These are phyloP conservation scores for Paragorgia papillata DNA, from an alignment of 92 coral and sea anemone species.

Conservation along the genomic window DNA sequence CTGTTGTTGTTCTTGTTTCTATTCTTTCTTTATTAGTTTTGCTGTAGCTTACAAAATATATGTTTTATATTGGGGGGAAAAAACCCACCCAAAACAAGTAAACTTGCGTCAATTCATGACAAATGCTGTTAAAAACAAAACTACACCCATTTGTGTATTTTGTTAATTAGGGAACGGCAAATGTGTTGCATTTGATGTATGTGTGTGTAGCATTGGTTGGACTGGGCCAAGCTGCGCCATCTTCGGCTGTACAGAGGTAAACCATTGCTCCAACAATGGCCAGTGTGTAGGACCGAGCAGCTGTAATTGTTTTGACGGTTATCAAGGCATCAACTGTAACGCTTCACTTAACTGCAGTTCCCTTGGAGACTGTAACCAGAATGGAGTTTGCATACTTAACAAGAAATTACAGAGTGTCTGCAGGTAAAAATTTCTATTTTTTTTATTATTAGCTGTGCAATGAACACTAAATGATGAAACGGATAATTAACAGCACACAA, in stretches of 20 bases:
- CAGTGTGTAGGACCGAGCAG: slow-evolving; percentile 55
- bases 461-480: too few species aligned
- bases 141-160: not conserved
- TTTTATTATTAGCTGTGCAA: too few species aligned
- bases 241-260: slow-evolving; percentile 57
- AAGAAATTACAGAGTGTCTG: slow-evolving; percentile 42
- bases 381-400: slow-evolving; percentile 59
- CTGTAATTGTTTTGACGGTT: slow-evolving; percentile 71
- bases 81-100: too few species aligned
- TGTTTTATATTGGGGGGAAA: too few species aligned
- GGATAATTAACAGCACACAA: too few species aligned
- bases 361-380: slow-evolving; percentile 59
- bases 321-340: slow-evolving; percentile 54
- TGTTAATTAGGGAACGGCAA: slow-evolving; percentile 53
- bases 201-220: slow-evolving; percentile 65
- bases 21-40: too few species aligned
- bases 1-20: too few species aligned
- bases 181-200: slow-evolving; percentile 58
- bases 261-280: slow-evolving; percentile 65
- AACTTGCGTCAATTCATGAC: too few species aligned
- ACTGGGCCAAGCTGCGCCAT: slow-evolving; percentile 66
- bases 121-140: not conserved
- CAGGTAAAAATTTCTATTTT: slow-evolving; percentile 34
- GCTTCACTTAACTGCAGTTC: slow-evolving; percentile 46
- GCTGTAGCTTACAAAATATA: too few species aligned